Evolutionary conservation across 2,888 invertebrate genomes (phyloP).

Genomic region (Latrodectus hesperus): DNA sequence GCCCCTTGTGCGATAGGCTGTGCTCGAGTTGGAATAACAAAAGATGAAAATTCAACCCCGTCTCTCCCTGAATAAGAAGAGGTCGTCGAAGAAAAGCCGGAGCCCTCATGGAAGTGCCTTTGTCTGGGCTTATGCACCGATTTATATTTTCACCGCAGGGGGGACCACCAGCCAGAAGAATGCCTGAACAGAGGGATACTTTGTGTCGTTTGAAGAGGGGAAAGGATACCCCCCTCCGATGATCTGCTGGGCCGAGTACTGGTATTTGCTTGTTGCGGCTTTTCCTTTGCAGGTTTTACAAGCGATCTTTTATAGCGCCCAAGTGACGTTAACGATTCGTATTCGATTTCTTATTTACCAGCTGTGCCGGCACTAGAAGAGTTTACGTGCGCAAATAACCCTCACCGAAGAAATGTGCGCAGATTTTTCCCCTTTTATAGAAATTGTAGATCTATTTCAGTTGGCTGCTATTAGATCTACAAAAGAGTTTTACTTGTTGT

Average conservation of each 20-base stretch:
- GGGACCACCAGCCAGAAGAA: conserved; percentile 6
- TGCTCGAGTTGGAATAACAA: too few relatives aligned
- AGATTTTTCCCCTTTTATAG: too few relatives aligned
- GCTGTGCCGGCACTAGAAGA: conserved; percentile 10
- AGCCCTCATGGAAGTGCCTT: conserved; percentile 2
- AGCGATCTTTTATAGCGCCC: conserved; percentile 31
- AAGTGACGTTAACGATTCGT: conserved; percentile 53
- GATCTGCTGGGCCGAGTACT: conserved; percentile 23
- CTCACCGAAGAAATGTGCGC: too few relatives aligned
- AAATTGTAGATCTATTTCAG: too few relatives aligned
- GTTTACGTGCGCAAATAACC: too few relatives aligned
- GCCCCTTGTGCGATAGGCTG: too few relatives aligned
- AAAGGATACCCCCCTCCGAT: conserved; percentile 18
- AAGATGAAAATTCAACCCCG: too few relatives aligned
- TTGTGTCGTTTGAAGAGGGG: conserved; percentile 38
- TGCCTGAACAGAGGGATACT: conserved; percentile 30
- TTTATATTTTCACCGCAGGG: conserved; percentile 30
- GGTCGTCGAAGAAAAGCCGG: conserved; percentile 3
- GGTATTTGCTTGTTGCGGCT: conserved; percentile 42
- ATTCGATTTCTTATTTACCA: conserved; percentile 67
- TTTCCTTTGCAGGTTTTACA: conserved; percentile 14
- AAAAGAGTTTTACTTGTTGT: too few relatives aligned
- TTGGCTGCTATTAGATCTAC: too few relatives aligned
- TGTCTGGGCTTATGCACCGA: conserved; percentile 29
- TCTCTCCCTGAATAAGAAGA: not conserved